Evolutionary conservation across 2,888 invertebrate genomes (phyloP).

Genomic region (Troides oblongomaculatus): DNA sequence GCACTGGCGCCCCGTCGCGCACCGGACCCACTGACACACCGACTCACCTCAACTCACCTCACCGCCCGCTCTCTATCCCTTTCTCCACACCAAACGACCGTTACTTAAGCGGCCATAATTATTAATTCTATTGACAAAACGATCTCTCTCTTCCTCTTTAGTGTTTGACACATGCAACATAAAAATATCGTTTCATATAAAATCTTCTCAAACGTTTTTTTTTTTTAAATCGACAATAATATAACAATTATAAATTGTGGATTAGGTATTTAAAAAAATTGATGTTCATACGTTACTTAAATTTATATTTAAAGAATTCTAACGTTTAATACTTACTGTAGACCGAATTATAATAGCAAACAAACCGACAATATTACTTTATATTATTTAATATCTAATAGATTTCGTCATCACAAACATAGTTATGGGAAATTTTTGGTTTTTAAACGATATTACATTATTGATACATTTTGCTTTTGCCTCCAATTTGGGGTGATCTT

Average conservation of each 20-base stretch:
- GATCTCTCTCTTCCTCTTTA: too few relatives aligned
- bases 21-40: constrained; percentile 55
- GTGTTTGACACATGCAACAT: background rate
- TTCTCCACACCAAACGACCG: background rate
- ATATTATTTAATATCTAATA: constrained; percentile 17
- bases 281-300: too few relatives aligned
- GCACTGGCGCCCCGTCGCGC: constrained; percentile 71
- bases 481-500: background rate
- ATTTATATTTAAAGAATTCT: too few relatives aligned
- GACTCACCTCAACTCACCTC: background rate
- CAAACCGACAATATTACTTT: background rate
- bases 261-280: too few relatives aligned
- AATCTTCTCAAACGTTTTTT: too few relatives aligned
- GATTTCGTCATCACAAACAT: constrained; percentile 13
- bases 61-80: background rate
- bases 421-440: background rate
- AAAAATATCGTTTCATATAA: background rate
- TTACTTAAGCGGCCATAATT: background rate
- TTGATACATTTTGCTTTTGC: too few relatives aligned
- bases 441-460: too few relatives aligned
- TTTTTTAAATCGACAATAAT: too few relatives aligned
- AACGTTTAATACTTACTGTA: too few relatives aligned
- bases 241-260: too few relatives aligned
- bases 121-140: background rate
- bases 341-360: too few relatives aligned